Conservation (phyloP, 2,797 vertebrate species). For the Novumbra hubbsi region DNA sequence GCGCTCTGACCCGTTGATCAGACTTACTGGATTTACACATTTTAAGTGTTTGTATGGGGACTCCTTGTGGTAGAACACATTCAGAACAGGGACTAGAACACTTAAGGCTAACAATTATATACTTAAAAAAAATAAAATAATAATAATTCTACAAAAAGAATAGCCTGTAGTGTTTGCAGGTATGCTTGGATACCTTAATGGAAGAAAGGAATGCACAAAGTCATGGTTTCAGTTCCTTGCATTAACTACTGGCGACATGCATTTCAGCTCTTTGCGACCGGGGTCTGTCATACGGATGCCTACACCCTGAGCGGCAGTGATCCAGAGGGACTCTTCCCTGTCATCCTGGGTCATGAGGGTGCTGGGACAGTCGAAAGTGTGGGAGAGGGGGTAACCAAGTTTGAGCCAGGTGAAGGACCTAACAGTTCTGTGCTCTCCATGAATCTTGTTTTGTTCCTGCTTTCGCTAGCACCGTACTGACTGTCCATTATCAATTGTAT, state of each 20-base stretch:
- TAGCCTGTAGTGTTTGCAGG: no score
- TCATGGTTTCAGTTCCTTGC: no score
- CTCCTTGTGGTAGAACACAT: no score
- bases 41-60: no score
- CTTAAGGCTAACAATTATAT: no score
- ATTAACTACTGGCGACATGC: not conserved
- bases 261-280: constrained; percentile 86
- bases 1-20: no score
- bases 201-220: not conserved
- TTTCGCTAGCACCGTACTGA: not conserved
- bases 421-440: not conserved
- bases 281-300: constrained; percentile 93
- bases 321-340: constrained; percentile 91
- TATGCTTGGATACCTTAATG: not conserved
- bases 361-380: constrained; percentile 93
- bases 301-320: constrained; percentile 93
- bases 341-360: constrained; percentile 94
- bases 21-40: no score
- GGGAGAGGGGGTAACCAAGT: constrained; percentile 90
- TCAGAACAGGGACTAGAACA: no score
- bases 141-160: no score
- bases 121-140: no score
- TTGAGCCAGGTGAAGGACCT: constrained; percentile 80
- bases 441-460: not conserved
- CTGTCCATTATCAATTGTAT: not conserved